phyloP scores from a whole-genome alignment of 2,797 vertebrate species.

The Apogon talboti region DNA sequence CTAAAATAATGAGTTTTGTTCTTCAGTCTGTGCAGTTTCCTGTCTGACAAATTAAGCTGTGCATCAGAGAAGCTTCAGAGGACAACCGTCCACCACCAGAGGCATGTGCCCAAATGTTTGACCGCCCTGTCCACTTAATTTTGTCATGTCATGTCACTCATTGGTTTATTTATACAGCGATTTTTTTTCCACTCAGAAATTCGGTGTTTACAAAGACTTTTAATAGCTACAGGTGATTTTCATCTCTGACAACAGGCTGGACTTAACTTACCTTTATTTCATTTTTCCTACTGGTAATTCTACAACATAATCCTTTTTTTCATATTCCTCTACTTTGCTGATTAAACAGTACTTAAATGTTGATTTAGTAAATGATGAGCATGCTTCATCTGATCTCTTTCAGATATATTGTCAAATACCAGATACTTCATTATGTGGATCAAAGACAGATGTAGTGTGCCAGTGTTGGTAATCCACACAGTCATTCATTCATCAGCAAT shows the following conservation, averaged over 20 bases:
- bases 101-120: conserved; percentile 7
- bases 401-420: neutral
- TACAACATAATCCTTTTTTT: neutral
- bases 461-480: neutral
- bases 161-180: neutral
- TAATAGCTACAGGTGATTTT: neutral
- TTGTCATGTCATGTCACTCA: neutral
- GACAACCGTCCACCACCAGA: neutral
- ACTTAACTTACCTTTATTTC: neutral
- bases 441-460: neutral
- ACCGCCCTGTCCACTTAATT: neutral
- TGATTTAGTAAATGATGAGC: neutral
- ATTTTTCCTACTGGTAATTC: neutral
- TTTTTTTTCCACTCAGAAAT: neutral
- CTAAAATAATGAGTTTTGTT: neutral
- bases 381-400: neutral
- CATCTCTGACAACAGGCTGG: neutral
- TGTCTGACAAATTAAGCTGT: neutral
- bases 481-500: neutral
- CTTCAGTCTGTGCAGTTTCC: neutral
- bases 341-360: neutral
- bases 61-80: conserved; percentile 1
- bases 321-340: neutral
- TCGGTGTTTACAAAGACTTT: neutral
- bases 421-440: neutral